A percentile compares a stretch with the other conserved stretches of the same genome.
phyloP scores from a whole-genome alignment of 2,888 invertebrate species.

The Epinotia bilunana region DNA sequence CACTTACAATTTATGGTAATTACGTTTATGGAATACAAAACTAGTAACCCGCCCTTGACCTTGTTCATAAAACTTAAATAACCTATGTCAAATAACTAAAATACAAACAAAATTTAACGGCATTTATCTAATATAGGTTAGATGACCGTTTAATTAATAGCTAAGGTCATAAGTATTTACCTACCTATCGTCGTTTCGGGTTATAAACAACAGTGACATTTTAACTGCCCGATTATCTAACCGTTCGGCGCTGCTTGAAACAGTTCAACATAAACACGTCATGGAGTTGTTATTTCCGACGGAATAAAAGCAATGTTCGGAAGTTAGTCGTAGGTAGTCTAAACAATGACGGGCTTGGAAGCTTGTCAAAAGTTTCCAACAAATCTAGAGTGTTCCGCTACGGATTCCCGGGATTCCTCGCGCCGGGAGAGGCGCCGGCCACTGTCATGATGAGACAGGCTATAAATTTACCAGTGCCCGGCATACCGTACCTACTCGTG shows the following conservation, averaged over 20 bases:
- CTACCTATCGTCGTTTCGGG: neutral
- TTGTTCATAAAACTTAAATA: too few relatives aligned
- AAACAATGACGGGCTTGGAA: conserved; percentile 61
- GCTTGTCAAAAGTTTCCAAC: conserved; percentile 70
- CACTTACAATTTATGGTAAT: too few relatives aligned
- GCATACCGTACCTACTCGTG: conserved; percentile 34
- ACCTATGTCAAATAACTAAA: too few relatives aligned
- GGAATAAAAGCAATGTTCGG: conserved; percentile 45
- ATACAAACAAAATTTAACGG: too few relatives aligned
- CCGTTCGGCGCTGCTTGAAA: neutral
- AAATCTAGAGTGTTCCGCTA: conserved; percentile 54
- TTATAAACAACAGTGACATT: neutral
- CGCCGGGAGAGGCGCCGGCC: conserved; percentile 48
- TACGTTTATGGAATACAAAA: too few relatives aligned
- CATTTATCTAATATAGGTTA: too few relatives aligned
- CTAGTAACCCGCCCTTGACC: too few relatives aligned
- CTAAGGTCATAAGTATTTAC: neutral
- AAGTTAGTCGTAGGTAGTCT: conserved; percentile 62
- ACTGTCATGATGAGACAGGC: conserved; percentile 49
- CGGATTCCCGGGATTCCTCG: conserved; percentile 53
- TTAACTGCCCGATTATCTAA: neutral
- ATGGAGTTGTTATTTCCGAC: conserved; percentile 36
- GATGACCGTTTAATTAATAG: too few relatives aligned
- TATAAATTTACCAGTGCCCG: conserved; percentile 51
- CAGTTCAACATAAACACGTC: conserved; percentile 21